These are phyloP conservation scores for Diachrysia chrysitis DNA, from an alignment of 2,888 invertebrate genomes.

Conservation along the genomic window DNA sequence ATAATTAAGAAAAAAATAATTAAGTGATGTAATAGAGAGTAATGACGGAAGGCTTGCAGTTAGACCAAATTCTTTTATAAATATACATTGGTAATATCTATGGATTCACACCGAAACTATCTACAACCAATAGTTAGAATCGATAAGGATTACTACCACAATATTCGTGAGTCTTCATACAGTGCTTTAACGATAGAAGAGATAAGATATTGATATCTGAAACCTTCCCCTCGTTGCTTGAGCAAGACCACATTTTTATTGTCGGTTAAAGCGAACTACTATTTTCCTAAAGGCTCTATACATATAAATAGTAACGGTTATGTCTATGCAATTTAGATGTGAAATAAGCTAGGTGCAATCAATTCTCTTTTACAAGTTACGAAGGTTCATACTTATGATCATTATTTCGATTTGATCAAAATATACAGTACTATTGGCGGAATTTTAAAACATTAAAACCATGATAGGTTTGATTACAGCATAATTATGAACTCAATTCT, in stretches of 20 bases:
- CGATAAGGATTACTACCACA: slow-evolving; percentile 10
- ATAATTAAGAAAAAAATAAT: too few relatives aligned
- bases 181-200: not conserved
- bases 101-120: not conserved
- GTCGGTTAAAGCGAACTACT: not conserved
- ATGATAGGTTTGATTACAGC: too few relatives aligned
- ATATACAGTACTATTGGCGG: too few relatives aligned
- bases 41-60: too few relatives aligned
- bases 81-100: too few relatives aligned
- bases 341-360: not conserved
- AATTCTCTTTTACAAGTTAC: too few relatives aligned
- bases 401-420: too few relatives aligned
- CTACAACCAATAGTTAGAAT: slow-evolving; percentile 6
- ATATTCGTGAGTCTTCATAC: slow-evolving; percentile 9
- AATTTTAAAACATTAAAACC: too few relatives aligned
- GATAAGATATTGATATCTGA: slow-evolving; percentile 12
- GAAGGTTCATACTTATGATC: too few relatives aligned
- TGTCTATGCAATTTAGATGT: not conserved
- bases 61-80: too few relatives aligned
- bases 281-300: not conserved
- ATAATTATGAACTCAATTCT: too few relatives aligned
- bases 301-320: not conserved
- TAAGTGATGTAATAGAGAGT: too few relatives aligned
- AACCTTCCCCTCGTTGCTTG: not conserved
- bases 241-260: not conserved